Evolutionary conservation across 2,113 vertebrate species (phyloP).

Genomic region (Lamprologus callipterus): DNA sequence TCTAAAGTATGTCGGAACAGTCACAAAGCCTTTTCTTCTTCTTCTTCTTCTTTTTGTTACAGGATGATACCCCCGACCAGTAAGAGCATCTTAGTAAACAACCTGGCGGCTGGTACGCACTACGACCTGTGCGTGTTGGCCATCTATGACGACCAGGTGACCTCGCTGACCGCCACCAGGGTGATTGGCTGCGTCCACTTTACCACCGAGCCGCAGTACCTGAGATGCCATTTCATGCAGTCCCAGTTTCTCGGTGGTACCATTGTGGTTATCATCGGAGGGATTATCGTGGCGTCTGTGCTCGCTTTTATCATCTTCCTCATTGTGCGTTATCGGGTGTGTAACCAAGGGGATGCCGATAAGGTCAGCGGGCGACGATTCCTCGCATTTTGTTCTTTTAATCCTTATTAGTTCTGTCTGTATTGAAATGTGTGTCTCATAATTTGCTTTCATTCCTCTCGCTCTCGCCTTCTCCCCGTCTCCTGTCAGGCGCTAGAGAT

Average conservation of each 20-base stretch:
- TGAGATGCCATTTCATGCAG: slow-evolving; percentile 98
- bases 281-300: slow-evolving; percentile 95
- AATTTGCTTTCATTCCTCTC: background rate
- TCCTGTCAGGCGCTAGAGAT: slow-evolving; percentile 78
- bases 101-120: slow-evolving; percentile 85
- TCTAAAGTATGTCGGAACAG: background rate
- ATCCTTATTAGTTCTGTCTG: background rate
- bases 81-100: slow-evolving; percentile 95
- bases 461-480: background rate
- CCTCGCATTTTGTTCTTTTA: background rate
- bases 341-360: slow-evolving; percentile 83
- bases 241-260: slow-evolving; percentile 98
- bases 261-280: slow-evolving; percentile 98
- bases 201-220: slow-evolving; percentile 91
- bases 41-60: background rate
- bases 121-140: slow-evolving; percentile 96
- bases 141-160: slow-evolving; percentile 95
- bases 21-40: background rate
- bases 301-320: slow-evolving; percentile 99
- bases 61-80: slow-evolving; percentile 98
- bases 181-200: slow-evolving; percentile 96
- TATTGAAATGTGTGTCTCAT: background rate
- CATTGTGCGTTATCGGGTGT: slow-evolving; percentile 97
- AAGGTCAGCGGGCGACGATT: slow-evolving; percentile 68
- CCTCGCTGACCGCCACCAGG: slow-evolving; percentile 89